phyloP scores from a whole-genome alignment of 2,888 invertebrate species.

The Aporophyla nigra region DNA sequence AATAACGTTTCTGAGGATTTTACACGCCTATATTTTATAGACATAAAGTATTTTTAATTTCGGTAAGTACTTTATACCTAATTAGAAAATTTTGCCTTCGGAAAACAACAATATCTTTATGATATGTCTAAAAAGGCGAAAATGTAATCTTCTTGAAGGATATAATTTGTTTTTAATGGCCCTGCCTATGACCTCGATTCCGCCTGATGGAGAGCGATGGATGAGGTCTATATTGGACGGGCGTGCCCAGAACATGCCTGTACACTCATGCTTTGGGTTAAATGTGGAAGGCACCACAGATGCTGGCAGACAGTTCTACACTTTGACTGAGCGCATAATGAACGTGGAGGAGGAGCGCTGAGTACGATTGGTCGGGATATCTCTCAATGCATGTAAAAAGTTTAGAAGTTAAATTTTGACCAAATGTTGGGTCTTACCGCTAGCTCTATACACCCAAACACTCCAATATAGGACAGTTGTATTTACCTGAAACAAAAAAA shows the following conservation, averaged over 20 bases:
- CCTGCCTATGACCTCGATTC: too few species aligned
- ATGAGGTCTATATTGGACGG: too few species aligned
- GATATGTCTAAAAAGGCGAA: background rate
- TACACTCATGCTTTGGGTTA: too few species aligned
- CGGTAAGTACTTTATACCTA: background rate
- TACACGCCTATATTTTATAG: background rate
- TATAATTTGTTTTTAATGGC: background rate
- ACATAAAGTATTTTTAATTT: background rate
- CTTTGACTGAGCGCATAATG: too few species aligned
- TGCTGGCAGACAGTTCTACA: too few species aligned
- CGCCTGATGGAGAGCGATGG: too few species aligned
- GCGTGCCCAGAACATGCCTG: too few species aligned
- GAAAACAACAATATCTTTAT: background rate
- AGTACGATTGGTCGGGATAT: background rate
- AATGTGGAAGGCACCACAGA: too few species aligned
- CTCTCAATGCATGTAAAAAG: background rate
- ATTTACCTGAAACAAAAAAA: slow-evolving; percentile 57
- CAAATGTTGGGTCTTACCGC: slow-evolving; percentile 8
- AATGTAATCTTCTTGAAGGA: background rate
- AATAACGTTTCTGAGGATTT: slow-evolving; percentile 14
- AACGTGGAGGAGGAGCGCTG: too few species aligned
- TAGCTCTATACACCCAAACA: background rate
- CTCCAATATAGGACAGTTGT: background rate
- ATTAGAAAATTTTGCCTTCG: background rate
- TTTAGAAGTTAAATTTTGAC: background rate